Base-by-base conservation (phyloP, 2,888 invertebrate species). In the Ceriagrion tenellum region DNA sequence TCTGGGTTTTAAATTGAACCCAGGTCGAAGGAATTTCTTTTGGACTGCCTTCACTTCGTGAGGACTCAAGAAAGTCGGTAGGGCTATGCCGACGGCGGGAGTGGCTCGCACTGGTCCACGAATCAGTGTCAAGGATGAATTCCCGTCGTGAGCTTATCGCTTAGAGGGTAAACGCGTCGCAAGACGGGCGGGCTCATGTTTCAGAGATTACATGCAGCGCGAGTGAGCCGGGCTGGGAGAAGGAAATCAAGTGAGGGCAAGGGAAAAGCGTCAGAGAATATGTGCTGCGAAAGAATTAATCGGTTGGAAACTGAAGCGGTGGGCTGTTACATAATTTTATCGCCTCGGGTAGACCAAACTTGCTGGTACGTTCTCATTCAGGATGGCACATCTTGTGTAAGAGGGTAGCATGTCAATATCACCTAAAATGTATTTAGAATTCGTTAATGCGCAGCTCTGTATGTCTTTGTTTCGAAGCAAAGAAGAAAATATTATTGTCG, bases 51-150 rank as follows among this genome's bases (percentile, higher is more conserved):
- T 35, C 81, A 4, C 0, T 2, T 26, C 26, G 69, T 26, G n/a
- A 26, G 81, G 16, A 26, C 35, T 35, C 13, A 81, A 81, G 30
- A 30, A 30, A 81, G 16, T 18, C 81, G 35, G 30, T 35, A 35
- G 81, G n/a, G 1, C 30, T 4, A 18, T 81, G n/a, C 35, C 18
- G 18, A 16, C 16, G 35, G 81, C 47, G 47, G 47, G 47, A 47
- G 47, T 47, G 47, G 47, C 47, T 47, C 47, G 47, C 47, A 81
- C 16, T 81, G 81, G 81, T 35, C 81, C 81, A 35, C 81, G 81
- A 81, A 81, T 81, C 81, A 81, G 81, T 81, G 81, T 81, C 81
- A 81, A 81, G 81, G 81, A 81, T 81, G 81, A 35, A 35, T 81
- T 81, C 81, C n/a, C 81, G 30, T 81, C 81, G 81, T 81, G 35